phyloP scores from a whole-genome alignment of 1,140 invertebrate species.

The Drosophila funebris region DNA sequence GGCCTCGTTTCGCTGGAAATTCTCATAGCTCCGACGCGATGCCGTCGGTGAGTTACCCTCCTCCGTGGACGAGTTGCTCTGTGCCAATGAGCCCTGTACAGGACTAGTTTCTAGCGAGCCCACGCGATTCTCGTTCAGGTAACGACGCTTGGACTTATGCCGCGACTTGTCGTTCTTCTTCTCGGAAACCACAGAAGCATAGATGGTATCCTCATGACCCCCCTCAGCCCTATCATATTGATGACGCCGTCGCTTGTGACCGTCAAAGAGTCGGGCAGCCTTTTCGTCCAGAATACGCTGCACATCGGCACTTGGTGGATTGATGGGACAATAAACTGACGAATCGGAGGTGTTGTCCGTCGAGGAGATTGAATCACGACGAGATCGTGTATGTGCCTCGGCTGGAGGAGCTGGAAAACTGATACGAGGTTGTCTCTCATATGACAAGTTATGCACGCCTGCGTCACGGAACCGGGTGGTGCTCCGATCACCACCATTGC shows the following conservation, averaged over 20 bases:
- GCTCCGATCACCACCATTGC: constrained; percentile 47
- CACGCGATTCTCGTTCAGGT: constrained; percentile 79
- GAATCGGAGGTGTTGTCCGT: constrained; percentile 82
- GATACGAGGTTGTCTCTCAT: constrained; percentile 71
- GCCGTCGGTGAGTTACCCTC: constrained; percentile 58
- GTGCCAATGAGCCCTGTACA: constrained; percentile 48
- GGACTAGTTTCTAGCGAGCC: constrained; percentile 80
- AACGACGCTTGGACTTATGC: constrained; percentile 71
- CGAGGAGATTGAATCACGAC: constrained; percentile 71
- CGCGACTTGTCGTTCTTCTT: constrained; percentile 72
- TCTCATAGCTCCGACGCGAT: constrained; percentile 58
- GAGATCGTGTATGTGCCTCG: constrained; percentile 31
- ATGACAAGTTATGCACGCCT: constrained; percentile 72
- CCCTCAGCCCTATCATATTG: constrained; percentile 75
- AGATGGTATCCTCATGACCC: constrained; percentile 70
- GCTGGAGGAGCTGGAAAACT: constrained; percentile 65
- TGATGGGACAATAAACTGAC: constrained; percentile 82
- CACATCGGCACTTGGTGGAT: constrained; percentile 74
- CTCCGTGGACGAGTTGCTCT: constrained; percentile 65
- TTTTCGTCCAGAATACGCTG: constrained; percentile 81
- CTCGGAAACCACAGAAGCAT: constrained; percentile 76
- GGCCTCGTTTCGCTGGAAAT: constrained; percentile 75
- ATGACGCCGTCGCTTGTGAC: constrained; percentile 64
- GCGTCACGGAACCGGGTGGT: constrained; percentile 56
- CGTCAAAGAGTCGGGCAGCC: constrained; percentile 68